Conservation (phyloP, 2,888 invertebrate genomes). For the Timandra comae region DNA sequence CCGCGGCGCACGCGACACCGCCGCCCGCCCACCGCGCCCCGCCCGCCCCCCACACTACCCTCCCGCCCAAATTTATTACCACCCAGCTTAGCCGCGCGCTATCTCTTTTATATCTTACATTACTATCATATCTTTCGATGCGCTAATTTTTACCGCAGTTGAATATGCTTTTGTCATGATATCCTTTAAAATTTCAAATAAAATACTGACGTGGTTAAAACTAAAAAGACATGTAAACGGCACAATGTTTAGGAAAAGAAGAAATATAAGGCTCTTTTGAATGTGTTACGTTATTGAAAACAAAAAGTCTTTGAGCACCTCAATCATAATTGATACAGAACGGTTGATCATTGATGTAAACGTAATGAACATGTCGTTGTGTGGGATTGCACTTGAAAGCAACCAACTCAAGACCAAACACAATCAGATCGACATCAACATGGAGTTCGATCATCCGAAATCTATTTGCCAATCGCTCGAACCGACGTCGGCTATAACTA, state of each 20-base stretch:
- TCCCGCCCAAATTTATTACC: conserved; percentile 59
- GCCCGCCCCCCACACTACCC: conserved; percentile 43
- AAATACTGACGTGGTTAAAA: too few species aligned
- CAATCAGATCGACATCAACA: conserved; percentile 1
- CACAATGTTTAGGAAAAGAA: too few species aligned
- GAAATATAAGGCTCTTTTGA: too few species aligned
- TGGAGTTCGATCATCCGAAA: conserved; percentile 8
- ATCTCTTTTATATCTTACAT: conserved; percentile 57
- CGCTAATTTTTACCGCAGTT: conserved; percentile 3
- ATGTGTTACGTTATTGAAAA: too few species aligned
- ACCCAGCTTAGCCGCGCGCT: conserved; percentile 45
- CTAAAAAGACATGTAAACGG: too few species aligned
- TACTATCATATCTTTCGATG: conserved; percentile 36
- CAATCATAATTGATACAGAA: too few species aligned
- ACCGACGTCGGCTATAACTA: conserved; percentile 48
- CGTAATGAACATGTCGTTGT: too few species aligned
- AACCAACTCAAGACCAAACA: background rate
- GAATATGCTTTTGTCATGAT: background rate
- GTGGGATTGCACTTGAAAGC: background rate
- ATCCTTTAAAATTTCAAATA: too few species aligned
- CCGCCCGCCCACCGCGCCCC: conserved; percentile 33
- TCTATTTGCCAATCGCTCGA: conserved; percentile 59
- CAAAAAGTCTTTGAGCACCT: too few species aligned
- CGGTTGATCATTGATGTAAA: too few species aligned
- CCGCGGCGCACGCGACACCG: conserved; percentile 64